phyloP scores from a whole-genome alignment of 2,113 vertebrate species.

The Acanthochromis polyacanthus region DNA sequence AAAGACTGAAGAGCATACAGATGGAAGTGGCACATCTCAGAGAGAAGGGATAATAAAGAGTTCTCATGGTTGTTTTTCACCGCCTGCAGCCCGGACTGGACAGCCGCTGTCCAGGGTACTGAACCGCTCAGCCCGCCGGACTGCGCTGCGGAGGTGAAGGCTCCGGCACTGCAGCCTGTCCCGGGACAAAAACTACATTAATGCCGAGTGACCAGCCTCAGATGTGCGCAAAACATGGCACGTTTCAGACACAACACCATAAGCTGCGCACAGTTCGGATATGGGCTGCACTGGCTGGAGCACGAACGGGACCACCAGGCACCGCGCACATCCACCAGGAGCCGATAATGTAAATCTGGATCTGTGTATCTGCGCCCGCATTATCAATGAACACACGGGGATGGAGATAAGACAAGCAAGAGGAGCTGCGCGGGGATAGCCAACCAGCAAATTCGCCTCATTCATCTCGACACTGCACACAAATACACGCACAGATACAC shows the following conservation, averaged over 20 bases:
- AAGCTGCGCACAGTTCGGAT: constrained; percentile 9
- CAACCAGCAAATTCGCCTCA: constrained; percentile 19
- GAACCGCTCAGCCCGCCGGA: constrained; percentile 40
- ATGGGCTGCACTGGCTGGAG: background rate
- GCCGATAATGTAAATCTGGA: constrained; percentile 36
- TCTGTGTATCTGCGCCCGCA: constrained; percentile 21
- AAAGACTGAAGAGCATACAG: background rate
- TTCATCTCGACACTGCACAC: constrained; percentile 27
- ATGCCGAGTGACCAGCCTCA: background rate
- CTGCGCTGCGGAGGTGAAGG: constrained; percentile 18
- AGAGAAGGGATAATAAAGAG: background rate
- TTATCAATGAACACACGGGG: constrained; percentile 27
- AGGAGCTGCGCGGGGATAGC: constrained; percentile 21
- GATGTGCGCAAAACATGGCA: background rate
- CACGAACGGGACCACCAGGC: constrained; percentile 8
- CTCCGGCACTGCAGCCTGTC: constrained; percentile 43
- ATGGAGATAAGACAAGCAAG: constrained; percentile 40
- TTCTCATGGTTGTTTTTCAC: background rate
- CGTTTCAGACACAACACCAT: background rate
- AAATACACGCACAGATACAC: background rate
- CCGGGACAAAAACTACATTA: constrained; percentile 53
- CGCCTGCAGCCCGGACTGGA: background rate
- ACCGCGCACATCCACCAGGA: constrained; percentile 1
- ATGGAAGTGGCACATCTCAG: background rate
- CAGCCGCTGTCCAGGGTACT: constrained; percentile 72